phyloP scores from a whole-genome alignment of 2,797 vertebrate species.

The Sphenopsis melanotis region DNA sequence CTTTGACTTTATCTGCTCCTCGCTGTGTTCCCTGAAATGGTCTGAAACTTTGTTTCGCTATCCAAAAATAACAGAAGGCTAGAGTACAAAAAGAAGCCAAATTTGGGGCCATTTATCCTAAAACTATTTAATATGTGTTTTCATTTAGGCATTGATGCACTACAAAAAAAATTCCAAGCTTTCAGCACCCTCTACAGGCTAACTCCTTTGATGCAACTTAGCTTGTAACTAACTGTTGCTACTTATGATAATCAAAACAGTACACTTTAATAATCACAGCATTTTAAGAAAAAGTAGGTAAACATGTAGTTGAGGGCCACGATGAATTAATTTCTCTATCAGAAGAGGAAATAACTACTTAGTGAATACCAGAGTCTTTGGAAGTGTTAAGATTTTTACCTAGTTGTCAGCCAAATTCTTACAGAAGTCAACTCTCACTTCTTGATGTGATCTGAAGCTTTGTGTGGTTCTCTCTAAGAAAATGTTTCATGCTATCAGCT shows the following conservation, averaged over 20 bases:
- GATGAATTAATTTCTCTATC: neutral
- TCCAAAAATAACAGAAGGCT: conserved; percentile 1
- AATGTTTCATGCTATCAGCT: neutral
- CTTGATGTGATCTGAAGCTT: neutral
- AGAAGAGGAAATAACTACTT: neutral
- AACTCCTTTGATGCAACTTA: conserved; percentile 44
- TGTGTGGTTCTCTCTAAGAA: neutral
- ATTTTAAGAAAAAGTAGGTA: neutral
- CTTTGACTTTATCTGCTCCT: neutral
- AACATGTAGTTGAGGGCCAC: neutral
- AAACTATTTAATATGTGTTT: neutral
- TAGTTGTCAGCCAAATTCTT: neutral
- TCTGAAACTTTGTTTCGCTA: neutral
- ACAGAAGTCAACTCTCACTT: neutral
- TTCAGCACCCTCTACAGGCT: conserved; percentile 81
- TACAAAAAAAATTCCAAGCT: conserved; percentile 55
- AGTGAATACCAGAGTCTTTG: neutral
- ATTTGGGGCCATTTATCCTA: neutral
- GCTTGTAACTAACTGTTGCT: neutral
- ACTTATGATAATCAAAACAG: neutral
- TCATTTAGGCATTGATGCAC: neutral
- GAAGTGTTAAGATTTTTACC: neutral
- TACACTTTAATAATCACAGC: neutral
- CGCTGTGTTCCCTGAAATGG: neutral
- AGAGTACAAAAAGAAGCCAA: neutral